phyloP scores from a whole-genome alignment of 2,888 invertebrate genomes.

The Megastigmus dorsalis region DNA sequence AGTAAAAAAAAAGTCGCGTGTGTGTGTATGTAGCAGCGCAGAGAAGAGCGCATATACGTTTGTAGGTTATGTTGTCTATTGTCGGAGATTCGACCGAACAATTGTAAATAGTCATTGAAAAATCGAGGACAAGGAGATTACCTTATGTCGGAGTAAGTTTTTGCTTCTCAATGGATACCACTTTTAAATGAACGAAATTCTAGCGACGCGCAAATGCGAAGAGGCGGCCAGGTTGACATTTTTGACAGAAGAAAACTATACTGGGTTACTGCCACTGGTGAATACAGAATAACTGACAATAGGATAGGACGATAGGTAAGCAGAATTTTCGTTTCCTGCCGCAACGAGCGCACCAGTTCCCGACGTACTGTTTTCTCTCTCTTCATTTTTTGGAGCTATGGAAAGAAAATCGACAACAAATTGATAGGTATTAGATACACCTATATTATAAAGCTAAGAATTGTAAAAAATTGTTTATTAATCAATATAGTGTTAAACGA shows the following conservation, averaged over 20 bases:
- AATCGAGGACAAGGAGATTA: background rate
- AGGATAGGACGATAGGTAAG: no score
- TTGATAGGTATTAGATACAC: no score
- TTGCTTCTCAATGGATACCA: background rate
- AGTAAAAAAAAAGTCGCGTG: background rate
- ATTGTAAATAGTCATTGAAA: background rate
- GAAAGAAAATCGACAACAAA: no score
- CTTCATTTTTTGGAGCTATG: background rate
- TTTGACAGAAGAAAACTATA: constrained; percentile 36
- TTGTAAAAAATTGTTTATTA: no score
- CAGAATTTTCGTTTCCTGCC: constrained; percentile 2
- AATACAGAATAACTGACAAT: constrained; percentile 31
- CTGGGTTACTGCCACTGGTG: background rate
- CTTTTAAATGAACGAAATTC: background rate
- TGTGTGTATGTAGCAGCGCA: no score
- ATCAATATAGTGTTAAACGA: no score
- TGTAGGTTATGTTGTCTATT: constrained; percentile 28
- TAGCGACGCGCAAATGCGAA: background rate
- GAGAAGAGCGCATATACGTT: background rate
- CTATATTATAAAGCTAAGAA: no score
- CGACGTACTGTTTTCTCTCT: no score
- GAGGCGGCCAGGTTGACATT: constrained; percentile 33
- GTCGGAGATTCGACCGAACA: background rate
- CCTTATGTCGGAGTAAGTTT: background rate
- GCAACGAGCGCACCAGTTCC: background rate